Evolutionary conservation across 2,113 vertebrate species (phyloP).

Genomic region (Cottus gobio): DNA sequence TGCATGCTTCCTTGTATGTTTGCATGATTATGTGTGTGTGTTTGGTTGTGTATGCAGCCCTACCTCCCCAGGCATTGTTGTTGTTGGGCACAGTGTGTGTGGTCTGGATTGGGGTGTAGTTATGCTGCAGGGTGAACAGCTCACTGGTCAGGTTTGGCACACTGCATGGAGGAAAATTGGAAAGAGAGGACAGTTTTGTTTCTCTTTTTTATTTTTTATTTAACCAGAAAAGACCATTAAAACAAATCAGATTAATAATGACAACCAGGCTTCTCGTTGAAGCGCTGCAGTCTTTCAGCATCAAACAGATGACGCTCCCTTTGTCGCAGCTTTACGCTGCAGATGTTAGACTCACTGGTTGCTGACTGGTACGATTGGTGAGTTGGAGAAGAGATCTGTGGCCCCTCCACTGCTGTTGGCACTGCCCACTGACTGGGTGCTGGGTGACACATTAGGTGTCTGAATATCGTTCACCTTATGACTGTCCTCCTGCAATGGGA

Average conservation of each 20-base stretch:
- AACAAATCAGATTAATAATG: slow-evolving; percentile 17
- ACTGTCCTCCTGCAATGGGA: slow-evolving; percentile 85
- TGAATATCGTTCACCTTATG: slow-evolving; percentile 89
- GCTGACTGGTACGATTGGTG: slow-evolving; percentile 84
- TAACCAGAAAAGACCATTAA: slow-evolving; percentile 5
- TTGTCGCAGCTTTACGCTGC: neutral
- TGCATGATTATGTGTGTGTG: slow-evolving; percentile 9
- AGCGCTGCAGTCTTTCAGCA: neutral
- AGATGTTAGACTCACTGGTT: slow-evolving; percentile 84
- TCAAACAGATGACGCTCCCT: neutral
- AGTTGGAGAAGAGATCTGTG: slow-evolving; percentile 88
- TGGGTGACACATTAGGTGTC: slow-evolving; percentile 90
- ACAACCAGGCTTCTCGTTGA: neutral
- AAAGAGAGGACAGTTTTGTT: slow-evolving; percentile 2
- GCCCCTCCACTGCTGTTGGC: slow-evolving; percentile 85
- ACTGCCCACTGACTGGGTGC: slow-evolving; percentile 91
- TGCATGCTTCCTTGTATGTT: slow-evolving; percentile 10
- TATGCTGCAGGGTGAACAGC: slow-evolving; percentile 92
- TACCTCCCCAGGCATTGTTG: slow-evolving; percentile 93
- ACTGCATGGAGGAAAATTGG: slow-evolving; percentile 70
- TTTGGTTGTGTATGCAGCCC: slow-evolving; percentile 34
- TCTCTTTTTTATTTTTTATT: slow-evolving; percentile 21
- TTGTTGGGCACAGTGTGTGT: slow-evolving; percentile 90
- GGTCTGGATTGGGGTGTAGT: slow-evolving; percentile 89
- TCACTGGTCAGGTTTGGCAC: slow-evolving; percentile 93